Evolutionary conservation across 1,140 invertebrate species (phyloP), one percentile per base, ranked within the genome.

Genomic region (Whitmania pigra): DNA sequence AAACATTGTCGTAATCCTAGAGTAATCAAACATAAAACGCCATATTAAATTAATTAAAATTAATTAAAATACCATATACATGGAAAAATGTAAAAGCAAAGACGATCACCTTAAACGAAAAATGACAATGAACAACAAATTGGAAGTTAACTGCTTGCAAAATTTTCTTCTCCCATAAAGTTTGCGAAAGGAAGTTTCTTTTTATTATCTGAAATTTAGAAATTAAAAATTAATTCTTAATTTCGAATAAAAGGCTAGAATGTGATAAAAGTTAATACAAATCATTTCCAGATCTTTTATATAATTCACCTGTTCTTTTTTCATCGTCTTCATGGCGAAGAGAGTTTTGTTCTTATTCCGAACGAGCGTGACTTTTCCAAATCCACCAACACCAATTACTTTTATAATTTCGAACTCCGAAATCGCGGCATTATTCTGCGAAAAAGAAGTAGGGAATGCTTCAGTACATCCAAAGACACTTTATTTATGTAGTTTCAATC

Each of bases 91-190:
- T 49, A 49, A 49, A 11, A 15, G 13, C 11, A 49, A 49, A 17
- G 2, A n/a, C n/a, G 43, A 0, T 25, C 11, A 63, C 57, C 57
- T 63, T 63, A 63, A 63, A 63, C 22, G 22, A 63, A 63, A 63
- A 63, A 13, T 63, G 57, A 31, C 57, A 63, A n/a, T 63, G 57
- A 31, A 63, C 57, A 17, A 63, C 29, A 13, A 63, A 63, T 20
- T 63, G 57, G 29, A 63, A 63, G 29, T 22, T 25, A 15, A 63
- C 15, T 25, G 57, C 57, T n/a, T 63, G 57, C 20, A 63, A 63
- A 63, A 63, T 63, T 31, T 63, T 63, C 29, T 63, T 63, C 57
- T 63, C 57, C 57, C 57, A 63, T 13, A 63, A 25, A 11, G 57
- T 63, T 63, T 63, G 57, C 11, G 57, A 25, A 20, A 63, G 29